These are phyloP conservation scores for Denticeps clupeoides DNA, from an alignment of 2,797 vertebrate genomes.

Conservation along the genomic window DNA sequence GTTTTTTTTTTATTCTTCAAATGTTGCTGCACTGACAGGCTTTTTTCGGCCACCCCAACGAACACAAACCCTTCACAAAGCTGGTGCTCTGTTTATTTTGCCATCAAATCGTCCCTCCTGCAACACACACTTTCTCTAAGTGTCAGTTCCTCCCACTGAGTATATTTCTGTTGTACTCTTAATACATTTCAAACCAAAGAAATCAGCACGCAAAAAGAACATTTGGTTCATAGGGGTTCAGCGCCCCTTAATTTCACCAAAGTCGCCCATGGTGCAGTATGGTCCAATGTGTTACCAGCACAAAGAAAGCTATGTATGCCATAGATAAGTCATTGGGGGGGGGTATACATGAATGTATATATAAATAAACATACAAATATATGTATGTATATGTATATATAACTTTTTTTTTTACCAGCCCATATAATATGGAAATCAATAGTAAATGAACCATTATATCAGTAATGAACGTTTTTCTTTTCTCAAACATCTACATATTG, in stretches of 20 bases:
- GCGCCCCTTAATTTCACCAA: constrained; percentile 23
- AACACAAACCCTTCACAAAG: background rate
- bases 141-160: no score
- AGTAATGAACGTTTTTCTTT: no score
- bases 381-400: background rate
- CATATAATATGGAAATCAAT: background rate
- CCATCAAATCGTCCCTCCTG: background rate
- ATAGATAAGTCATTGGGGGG: constrained; percentile 5
- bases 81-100: background rate
- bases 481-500: no score
- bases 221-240: constrained; percentile 32
- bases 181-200: no score
- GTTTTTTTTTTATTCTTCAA: background rate
- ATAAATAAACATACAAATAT: no score
- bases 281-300: constrained; percentile 18
- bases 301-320: constrained; percentile 24
- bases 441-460: background rate
- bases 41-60: background rate
- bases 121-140: background rate
- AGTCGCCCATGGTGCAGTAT: constrained; percentile 10
- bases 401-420: background rate
- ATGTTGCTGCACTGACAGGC: background rate
- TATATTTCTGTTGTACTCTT: no score
- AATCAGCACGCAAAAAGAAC: constrained; percentile 14
- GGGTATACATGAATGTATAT: constrained; percentile 5